Conservation (phyloP, 2,113 vertebrate genomes). For the Sterna hirundo region DNA sequence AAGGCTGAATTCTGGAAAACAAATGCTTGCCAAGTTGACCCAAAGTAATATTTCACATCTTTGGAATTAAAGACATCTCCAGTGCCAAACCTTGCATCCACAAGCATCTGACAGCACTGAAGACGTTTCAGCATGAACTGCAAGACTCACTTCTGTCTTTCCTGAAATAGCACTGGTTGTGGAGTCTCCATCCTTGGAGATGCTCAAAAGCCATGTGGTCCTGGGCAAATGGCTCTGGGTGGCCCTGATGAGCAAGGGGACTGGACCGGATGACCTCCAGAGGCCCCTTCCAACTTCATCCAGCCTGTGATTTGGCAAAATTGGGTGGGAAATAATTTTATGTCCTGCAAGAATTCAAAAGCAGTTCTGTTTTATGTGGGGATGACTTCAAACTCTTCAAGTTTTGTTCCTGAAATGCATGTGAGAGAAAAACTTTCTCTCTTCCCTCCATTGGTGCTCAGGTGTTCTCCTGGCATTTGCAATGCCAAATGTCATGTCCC, state of each 20-base stretch:
- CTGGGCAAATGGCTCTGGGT: no score
- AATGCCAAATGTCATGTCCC: not conserved
- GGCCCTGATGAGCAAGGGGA: not conserved
- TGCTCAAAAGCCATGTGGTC: not conserved
- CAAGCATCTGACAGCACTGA: not conserved
- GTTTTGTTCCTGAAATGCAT: not conserved
- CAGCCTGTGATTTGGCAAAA: not conserved
- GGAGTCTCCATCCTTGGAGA: not conserved
- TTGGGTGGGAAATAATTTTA: accelerated
- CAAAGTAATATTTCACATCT: not conserved
- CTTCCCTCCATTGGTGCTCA: not conserved
- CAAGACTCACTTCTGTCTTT: not conserved
- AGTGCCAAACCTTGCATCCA: not conserved
- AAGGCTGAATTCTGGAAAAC: not conserved
- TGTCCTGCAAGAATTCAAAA: not conserved
- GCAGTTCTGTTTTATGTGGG: not conserved
- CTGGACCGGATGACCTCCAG: not conserved
- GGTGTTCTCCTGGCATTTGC: not conserved
- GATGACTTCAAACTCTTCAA: not conserved
- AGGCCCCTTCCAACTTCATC: not conserved
- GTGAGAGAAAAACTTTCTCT: not conserved
- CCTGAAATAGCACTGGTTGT: not conserved
- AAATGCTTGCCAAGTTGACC: not conserved
- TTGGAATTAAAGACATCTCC: not conserved
- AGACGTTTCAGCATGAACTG: not conserved